Percentiles rank a stretch among this genome's conserved stretches.
Evolutionary conservation across 2,113 vertebrate genomes (phyloP).

Genomic region (Glaucomys volans): DNA sequence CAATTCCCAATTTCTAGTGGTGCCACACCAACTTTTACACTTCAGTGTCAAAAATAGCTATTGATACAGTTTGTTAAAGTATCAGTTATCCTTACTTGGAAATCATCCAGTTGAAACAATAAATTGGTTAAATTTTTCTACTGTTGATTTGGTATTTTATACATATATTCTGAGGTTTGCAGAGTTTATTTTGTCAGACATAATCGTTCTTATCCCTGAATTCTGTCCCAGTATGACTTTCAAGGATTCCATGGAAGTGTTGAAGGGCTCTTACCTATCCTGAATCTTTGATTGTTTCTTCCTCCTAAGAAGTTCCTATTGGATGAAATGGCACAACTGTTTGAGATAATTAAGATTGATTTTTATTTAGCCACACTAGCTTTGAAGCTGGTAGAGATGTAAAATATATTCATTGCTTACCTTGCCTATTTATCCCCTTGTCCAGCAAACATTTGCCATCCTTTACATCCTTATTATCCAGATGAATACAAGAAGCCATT

Average conservation of each 20-base stretch:
- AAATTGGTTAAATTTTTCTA: background rate
- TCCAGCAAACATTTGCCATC: background rate
- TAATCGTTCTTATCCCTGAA: background rate
- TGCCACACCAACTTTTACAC: background rate
- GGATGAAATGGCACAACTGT: background rate
- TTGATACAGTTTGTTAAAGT: background rate
- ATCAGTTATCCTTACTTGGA: background rate
- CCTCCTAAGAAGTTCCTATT: background rate
- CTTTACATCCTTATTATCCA: background rate
- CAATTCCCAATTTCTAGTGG: background rate
- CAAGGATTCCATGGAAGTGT: background rate
- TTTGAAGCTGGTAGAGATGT: background rate
- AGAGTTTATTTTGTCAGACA: background rate
- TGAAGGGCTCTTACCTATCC: background rate
- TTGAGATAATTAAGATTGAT: conserved; percentile 29
- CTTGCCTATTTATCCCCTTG: background rate
- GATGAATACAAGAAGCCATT: background rate
- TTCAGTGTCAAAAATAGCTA: background rate
- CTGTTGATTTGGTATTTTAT: background rate
- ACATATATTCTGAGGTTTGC: background rate
- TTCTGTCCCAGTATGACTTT: background rate
- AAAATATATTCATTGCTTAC: background rate
- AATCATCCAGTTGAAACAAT: background rate
- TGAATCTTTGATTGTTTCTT: background rate
- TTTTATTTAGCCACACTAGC: background rate